Conservation (phyloP, 2,888 invertebrate species). For the Hedychridium roseum region DNA sequence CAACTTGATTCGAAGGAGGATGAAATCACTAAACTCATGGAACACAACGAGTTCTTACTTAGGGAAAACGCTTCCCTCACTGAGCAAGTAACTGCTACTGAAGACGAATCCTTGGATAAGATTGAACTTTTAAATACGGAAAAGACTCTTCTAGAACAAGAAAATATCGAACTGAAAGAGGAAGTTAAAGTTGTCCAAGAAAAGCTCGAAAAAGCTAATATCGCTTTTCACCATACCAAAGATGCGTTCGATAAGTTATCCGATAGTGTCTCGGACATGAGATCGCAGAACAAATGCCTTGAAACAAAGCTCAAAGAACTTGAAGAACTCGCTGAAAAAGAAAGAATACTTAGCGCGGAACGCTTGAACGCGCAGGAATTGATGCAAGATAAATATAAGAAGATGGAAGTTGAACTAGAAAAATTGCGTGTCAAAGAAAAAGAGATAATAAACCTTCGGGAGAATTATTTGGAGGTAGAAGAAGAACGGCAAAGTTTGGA, state of each 20-base stretch:
- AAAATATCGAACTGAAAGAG: constrained; percentile 43
- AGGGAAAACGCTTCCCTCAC: constrained; percentile 48
- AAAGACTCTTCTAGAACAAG: constrained; percentile 51
- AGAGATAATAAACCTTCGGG: constrained; percentile 15
- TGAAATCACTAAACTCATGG: constrained; percentile 29
- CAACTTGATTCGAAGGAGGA: constrained; percentile 29
- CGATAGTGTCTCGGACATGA: too few species aligned
- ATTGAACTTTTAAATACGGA: constrained; percentile 56
- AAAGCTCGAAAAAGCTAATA: constrained; percentile 54
- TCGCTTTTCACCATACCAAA: too few species aligned
- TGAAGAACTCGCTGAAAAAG: neutral
- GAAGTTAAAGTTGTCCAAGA: constrained; percentile 24
- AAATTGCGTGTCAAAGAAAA: constrained; percentile 19
- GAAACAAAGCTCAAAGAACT: constrained; percentile 4
- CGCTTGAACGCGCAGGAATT: constrained; percentile 11
- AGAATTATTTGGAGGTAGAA: constrained; percentile 12
- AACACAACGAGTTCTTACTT: constrained; percentile 44
- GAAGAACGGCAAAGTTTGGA: constrained; percentile 30
- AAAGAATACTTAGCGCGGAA: neutral
- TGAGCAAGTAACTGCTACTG: constrained; percentile 51
- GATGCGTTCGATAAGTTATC: too few species aligned
- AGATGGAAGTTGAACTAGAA: constrained; percentile 18
- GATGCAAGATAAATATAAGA: constrained; percentile 9
- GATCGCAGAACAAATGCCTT: too few species aligned
- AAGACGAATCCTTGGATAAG: constrained; percentile 53